Base-by-base conservation (phyloP, 2,113 vertebrate species). In the Marmota flaviventris region DNA sequence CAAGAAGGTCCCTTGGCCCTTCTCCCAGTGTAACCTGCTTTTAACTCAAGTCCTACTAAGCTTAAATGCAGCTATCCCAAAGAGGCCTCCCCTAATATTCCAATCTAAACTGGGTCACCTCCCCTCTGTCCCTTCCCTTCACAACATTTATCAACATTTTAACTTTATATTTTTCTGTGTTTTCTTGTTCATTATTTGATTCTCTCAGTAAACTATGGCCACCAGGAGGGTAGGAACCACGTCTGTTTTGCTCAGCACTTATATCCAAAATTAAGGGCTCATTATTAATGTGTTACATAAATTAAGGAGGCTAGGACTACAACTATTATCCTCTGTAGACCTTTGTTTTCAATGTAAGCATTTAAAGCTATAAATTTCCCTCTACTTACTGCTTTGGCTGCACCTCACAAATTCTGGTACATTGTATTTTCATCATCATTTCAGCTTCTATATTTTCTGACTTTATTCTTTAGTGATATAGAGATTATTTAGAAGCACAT, bases 381-480 rank as follows among this genome's bases (percentile, higher is more conserved):
- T 85, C 42, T 81, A 72, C 29, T 11, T 6, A 34, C 81, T 39
- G 37, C 13, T 93, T 81, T 34, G 53, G 45, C 89, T 51, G 14
- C 32, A 76, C 12, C 12, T n/a, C 32, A 34, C 42, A 83, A 56
- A 76, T 61, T n/a, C 81, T n/a, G 8, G 7, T 51, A 78, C n/a
- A 37, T 34, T 85, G 32, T 18, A 9, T 58, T 83, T 70, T 37
- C 48, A 95, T 78, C 17, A 83, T 76, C 42, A 72, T 72, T 86
- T 89, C 32, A 82, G 4, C 5, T 92, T 72, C 89, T 63, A 39
- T 78, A 76, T 89, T 86, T 93, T 78, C 78, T 92, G 75, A 78
- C 17, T 65, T 84, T 7, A 14, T 85, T 94, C 39, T 42, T 93
- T 29, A 53, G n/a, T 14, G n/a, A 86, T 22, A 18, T 10, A 45